These are phyloP conservation scores for Gopherus flavomarginatus DNA, from an alignment of 2,113 vertebrate genomes.

Conservation along the genomic window DNA sequence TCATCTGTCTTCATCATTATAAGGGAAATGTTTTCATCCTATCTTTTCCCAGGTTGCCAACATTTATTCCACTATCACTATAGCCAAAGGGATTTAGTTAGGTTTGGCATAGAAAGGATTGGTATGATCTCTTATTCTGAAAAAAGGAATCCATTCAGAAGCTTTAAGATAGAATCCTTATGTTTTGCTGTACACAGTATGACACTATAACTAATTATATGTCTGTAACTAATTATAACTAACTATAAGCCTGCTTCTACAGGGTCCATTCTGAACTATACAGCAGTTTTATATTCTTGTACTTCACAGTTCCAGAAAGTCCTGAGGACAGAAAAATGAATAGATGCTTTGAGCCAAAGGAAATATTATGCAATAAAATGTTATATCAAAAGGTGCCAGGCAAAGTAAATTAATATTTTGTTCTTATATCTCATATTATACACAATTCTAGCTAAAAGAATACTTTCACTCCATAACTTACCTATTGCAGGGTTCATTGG, in stretches of 20 bases:
- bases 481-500: slow-evolving; percentile 59
- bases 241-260: slow-evolving; percentile 8
- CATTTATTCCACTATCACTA: background rate
- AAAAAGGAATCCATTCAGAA: slow-evolving; percentile 1
- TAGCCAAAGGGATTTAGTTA: background rate
- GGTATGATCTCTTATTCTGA: background rate
- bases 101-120: background rate
- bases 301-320: background rate
- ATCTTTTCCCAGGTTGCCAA: background rate
- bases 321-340: background rate
- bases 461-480: slow-evolving; percentile 58
- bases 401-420: slow-evolving; percentile 58
- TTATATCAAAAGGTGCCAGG: slow-evolving; percentile 51
- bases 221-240: background rate
- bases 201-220: slow-evolving; percentile 2
- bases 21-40: background rate
- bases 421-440: slow-evolving; percentile 55
- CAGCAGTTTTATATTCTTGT: background rate
- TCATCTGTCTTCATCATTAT: background rate
- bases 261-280: background rate
- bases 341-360: slow-evolving; percentile 38
- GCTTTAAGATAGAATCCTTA: slow-evolving; percentile 15
- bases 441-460: slow-evolving; percentile 64
- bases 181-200: background rate
- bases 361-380: slow-evolving; percentile 39